These are phyloP conservation scores for Palythoa caribaeorum DNA, from an alignment of 92 coral and sea anemone species.

Conservation along the genomic window DNA sequence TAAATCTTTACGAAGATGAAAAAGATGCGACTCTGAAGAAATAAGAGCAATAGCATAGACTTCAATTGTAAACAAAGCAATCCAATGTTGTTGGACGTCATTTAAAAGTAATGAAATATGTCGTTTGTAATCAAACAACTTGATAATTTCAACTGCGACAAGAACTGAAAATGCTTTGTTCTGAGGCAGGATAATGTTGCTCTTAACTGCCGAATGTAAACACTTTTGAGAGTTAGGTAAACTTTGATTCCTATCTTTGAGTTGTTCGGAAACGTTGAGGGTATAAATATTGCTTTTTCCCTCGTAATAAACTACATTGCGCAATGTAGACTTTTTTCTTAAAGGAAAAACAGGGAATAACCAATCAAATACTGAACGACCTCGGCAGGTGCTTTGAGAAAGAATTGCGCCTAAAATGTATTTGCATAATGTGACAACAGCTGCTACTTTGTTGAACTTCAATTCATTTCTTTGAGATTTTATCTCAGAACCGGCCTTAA, in stretches of 20 bases:
- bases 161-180: constrained; percentile 22
- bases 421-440: constrained; percentile 35
- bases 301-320: constrained; percentile 8
- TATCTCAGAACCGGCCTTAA: neutral
- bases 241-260: constrained; percentile 37
- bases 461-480: neutral
- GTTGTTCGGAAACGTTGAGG: constrained; percentile 29
- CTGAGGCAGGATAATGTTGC: constrained; percentile 11
- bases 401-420: neutral
- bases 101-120: constrained; percentile 31
- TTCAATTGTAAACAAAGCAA: constrained; percentile 4
- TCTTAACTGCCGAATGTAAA: constrained; percentile 30
- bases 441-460: neutral
- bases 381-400: constrained; percentile 27
- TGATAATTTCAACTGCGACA: constrained; percentile 38
- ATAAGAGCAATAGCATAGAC: neutral
- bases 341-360: constrained; percentile 16
- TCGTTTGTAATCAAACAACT: constrained; percentile 29
- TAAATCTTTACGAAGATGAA: neutral
- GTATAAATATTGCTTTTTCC: constrained; percentile 1
- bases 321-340: neutral
- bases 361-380: constrained; percentile 11
- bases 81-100: neutral
- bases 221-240: constrained; percentile 45
- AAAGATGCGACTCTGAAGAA: neutral